Evolutionary conservation across 2,888 invertebrate genomes (phyloP), one percentile per base, ranked within the genome.

Genomic region (Lomographa bimaculata): DNA sequence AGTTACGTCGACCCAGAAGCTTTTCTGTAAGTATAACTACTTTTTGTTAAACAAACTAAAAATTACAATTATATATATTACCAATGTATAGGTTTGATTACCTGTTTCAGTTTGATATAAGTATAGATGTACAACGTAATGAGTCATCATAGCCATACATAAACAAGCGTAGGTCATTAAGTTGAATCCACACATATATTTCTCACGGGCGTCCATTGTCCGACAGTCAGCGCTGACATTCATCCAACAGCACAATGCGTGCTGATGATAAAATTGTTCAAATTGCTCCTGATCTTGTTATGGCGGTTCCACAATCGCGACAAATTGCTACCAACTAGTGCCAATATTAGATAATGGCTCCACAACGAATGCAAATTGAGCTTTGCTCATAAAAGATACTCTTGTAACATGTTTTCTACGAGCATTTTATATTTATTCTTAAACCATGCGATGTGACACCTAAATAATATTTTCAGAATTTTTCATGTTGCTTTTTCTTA

Each of bases 1-100:
- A 90, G 79, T 33, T 89, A 79, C 46, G 80, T 94, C 7, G 93
- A 94, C 66, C 91, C 92, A 0, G 92, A 93, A 55, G 85, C 92
- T 1, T 93, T 93, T 64, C 77, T 90, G 93, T 93, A 77, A 91
- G 89, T 86, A 61, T 14, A 11, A 26, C n/a, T n/a, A n/a, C n/a
- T n/a, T n/a, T n/a, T n/a, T n/a, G 1, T 21, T 8, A 21, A 21
- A 9, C 8, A 56, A n/a, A n/a, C n/a, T n/a, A n/a, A n/a, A n/a
- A n/a, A n/a, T n/a, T n/a, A n/a, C n/a, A n/a, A n/a, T n/a, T n/a
- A n/a, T n/a, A n/a, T n/a, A n/a, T n/a, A n/a, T n/a, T n/a, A n/a
- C n/a, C n/a, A n/a, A n/a, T n/a, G n/a, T n/a, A n/a, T n/a, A n/a
- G n/a, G n/a, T n/a, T n/a, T n/a, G n/a, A n/a, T n/a, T n/a, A n/a